Evolutionary conservation across 2,888 invertebrate species (phyloP), one percentile per base, ranked within the genome.

Genomic region (Hecatera dysodea): DNA sequence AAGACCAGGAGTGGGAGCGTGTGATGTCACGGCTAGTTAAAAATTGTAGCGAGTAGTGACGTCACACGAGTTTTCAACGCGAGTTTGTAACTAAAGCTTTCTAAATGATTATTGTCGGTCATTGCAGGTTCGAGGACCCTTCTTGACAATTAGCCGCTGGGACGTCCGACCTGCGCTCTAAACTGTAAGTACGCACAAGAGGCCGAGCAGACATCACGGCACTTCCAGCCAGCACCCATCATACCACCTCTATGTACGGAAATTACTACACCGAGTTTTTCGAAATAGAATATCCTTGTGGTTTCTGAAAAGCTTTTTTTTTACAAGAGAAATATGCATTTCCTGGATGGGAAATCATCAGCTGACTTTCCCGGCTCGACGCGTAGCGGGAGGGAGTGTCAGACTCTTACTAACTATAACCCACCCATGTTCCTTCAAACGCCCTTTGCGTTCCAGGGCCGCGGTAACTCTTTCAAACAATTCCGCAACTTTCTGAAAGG

Each of bases 61-160:
- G n/a, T n/a, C n/a, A n/a, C n/a, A n/a, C n/a, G n/a, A n/a, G n/a
- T n/a, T n/a, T n/a, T n/a, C n/a, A n/a, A n/a, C n/a, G n/a, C n/a
- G n/a, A n/a, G n/a, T n/a, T n/a, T n/a, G n/a, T 48, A n/a, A 22
- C 12, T 15, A 33, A 44, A 27, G n/a, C 9, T 44, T 39, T 39
- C 22, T 19, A 19, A 17, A 22, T 15, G 0, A 29, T 6, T 9
- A n/a, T 50, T 19, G 12, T 29, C 3, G 2, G 24, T 59, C 76
- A 56, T 92, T 93, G 24, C 90, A 96, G 96, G 78, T 96, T 96
- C 88, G 96, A 96, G 81, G 94, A 93, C 79, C 96, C 96, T 86
- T 97, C 97, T 91, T 97, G 97, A 97, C 97, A 97, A 97, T 97
- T 97, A 97, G 97, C 97, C 97, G 96, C 97, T 96, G 97, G 97